Percentiles rank a stretch among this genome's conserved stretches.
Evolutionary conservation across 2,113 vertebrate species (phyloP).

Genomic region (Actenoides lindsayi): DNA sequence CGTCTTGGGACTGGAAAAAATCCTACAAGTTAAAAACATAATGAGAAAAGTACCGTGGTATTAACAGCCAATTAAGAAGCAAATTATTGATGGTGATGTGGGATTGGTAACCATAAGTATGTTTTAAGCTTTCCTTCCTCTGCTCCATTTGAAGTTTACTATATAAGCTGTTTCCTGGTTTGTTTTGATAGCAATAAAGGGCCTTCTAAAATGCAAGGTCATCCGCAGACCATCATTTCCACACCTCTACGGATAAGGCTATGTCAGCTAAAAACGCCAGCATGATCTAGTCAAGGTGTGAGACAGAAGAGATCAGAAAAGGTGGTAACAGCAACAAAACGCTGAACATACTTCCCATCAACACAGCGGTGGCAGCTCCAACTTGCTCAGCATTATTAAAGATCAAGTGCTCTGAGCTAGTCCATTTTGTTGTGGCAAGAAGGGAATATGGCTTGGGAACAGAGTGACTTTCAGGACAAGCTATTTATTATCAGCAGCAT

Average conservation of each 20-base stretch:
- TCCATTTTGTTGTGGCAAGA: background rate
- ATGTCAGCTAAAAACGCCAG: background rate
- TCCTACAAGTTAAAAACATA: background rate
- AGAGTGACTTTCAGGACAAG: background rate
- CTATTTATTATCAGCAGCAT: background rate
- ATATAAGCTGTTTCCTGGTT: background rate
- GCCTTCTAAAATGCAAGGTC: background rate
- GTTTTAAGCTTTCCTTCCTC: background rate
- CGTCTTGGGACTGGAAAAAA: background rate
- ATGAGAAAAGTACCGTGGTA: background rate
- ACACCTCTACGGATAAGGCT: background rate
- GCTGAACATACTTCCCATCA: background rate
- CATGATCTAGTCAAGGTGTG: background rate
- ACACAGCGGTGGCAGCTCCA: background rate
- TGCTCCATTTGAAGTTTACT: background rate
- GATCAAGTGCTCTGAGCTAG: background rate
- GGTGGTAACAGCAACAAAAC: background rate
- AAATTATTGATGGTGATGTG: background rate
- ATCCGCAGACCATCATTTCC: background rate
- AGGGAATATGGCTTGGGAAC: background rate
- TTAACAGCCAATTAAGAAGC: background rate
- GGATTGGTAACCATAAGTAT: background rate
- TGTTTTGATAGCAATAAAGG: background rate
- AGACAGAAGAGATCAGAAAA: background rate
- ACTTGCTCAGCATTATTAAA: background rate